Conservation (phyloP, 1,140 invertebrate species). For the Leptinotarsa lineolata region DNA sequence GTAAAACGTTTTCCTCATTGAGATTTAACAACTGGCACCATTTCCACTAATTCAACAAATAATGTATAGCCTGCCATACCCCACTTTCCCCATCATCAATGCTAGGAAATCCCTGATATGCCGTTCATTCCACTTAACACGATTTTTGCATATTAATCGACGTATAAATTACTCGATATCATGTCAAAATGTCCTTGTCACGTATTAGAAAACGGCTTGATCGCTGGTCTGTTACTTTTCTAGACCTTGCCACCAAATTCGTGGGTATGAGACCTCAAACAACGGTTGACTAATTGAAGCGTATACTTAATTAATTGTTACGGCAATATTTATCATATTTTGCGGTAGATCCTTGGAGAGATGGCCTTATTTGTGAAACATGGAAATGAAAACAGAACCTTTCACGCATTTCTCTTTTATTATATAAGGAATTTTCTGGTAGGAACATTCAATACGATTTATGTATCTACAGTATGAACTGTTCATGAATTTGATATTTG, state of each 20-base stretch:
- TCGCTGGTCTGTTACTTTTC: constrained; percentile 18
- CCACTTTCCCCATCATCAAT: not conserved
- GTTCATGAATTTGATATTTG: too few species aligned
- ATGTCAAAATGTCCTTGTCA: constrained; percentile 30
- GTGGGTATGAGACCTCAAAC: not conserved
- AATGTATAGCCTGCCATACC: not conserved
- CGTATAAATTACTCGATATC: constrained; percentile 26
- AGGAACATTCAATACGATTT: too few species aligned
- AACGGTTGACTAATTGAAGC: not conserved
- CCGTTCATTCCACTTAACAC: constrained; percentile 4
- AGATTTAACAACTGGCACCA: too few species aligned
- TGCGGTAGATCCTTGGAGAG: not conserved
- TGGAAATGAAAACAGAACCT: too few species aligned
- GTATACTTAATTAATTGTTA: not conserved
- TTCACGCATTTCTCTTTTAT: too few species aligned
- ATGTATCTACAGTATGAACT: too few species aligned
- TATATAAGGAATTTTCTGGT: too few species aligned
- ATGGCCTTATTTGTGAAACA: not conserved
- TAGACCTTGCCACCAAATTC: constrained; percentile 25
- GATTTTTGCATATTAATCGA: constrained; percentile 19
- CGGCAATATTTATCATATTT: not conserved
- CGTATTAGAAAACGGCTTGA: constrained; percentile 16
- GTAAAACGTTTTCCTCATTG: too few species aligned
- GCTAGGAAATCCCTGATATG: not conserved
- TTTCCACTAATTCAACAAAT: too few species aligned